phyloP scores from a whole-genome alignment of 53 echinoderm and acorn worm species.

The Astropecten irregularis region DNA sequence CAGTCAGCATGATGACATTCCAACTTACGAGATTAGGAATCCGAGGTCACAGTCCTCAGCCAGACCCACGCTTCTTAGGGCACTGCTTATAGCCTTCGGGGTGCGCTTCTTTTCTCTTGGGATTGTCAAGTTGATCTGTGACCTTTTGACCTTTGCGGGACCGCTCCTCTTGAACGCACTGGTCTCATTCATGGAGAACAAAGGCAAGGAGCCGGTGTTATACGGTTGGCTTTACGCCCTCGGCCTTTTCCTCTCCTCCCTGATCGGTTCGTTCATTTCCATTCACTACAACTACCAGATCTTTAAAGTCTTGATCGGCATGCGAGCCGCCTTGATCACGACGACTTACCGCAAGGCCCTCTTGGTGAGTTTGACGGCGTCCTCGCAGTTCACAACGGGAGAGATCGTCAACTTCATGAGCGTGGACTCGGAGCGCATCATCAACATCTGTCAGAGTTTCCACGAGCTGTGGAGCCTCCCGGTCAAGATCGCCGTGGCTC shows the following conservation, averaged over 20 bases:
- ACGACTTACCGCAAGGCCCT: conserved; percentile 88
- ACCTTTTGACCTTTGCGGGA: conserved; percentile 81
- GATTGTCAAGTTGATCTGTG: conserved; percentile 77
- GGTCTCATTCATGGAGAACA: conserved; percentile 87
- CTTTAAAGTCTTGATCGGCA: conserved; percentile 75
- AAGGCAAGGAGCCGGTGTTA: conserved; percentile 51
- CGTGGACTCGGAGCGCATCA: conserved; percentile 88
- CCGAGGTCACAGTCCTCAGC: background rate
- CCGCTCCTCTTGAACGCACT: conserved; percentile 86
- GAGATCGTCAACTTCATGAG: conserved; percentile 99
- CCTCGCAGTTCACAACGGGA: conserved; percentile 82
- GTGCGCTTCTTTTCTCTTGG: conserved; percentile 83
- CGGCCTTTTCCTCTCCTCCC: conserved; percentile 78
- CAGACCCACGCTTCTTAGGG: conserved; percentile 62
- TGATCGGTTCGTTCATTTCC: conserved; percentile 72
- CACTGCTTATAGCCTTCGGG: conserved; percentile 80
- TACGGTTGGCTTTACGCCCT: conserved; percentile 90
- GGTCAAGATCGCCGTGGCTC: conserved; percentile 80
- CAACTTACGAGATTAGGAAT: background rate
- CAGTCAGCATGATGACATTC: conserved; percentile 35
- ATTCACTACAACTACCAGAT: conserved; percentile 94
- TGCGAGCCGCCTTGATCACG: conserved; percentile 85
- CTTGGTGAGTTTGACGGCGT: conserved; percentile 72
- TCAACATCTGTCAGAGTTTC: conserved; percentile 95
- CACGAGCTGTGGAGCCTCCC: conserved; percentile 99